Conservation (phyloP, 2,113 vertebrate genomes). For the Brevimyrus niger region DNA sequence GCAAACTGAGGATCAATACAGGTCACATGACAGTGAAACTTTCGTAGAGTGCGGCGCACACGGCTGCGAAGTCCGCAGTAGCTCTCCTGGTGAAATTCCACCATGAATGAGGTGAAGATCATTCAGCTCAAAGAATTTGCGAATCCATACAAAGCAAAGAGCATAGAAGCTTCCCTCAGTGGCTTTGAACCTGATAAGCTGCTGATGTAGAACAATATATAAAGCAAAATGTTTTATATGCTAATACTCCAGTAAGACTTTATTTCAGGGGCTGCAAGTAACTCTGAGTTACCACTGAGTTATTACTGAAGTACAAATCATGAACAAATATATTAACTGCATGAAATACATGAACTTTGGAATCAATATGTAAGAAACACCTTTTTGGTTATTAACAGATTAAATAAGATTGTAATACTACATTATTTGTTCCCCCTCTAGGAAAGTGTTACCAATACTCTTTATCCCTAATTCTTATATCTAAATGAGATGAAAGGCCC, state of each 20-base stretch:
- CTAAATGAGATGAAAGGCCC: not conserved
- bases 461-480: not conserved
- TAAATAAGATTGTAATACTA: not conserved
- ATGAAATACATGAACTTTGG: not conserved
- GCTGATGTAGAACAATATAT: not conserved
- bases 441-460: not conserved
- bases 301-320: not conserved
- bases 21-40: not conserved
- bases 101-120: not conserved
- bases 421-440: not conserved
- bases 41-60: not conserved
- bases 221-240: not conserved
- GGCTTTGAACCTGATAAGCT: not conserved
- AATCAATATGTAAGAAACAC: not conserved
- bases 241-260: not conserved
- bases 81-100: not conserved
- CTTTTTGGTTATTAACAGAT: not conserved
- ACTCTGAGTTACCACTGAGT: not conserved
- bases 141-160: not conserved
- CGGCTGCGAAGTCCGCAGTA: not conserved
- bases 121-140: not conserved
- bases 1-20: not conserved
- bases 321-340: not conserved
- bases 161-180: not conserved
- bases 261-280: not conserved